phyloP scores from a whole-genome alignment of 1,140 invertebrate species.

The Atopsyche davidsoni region DNA sequence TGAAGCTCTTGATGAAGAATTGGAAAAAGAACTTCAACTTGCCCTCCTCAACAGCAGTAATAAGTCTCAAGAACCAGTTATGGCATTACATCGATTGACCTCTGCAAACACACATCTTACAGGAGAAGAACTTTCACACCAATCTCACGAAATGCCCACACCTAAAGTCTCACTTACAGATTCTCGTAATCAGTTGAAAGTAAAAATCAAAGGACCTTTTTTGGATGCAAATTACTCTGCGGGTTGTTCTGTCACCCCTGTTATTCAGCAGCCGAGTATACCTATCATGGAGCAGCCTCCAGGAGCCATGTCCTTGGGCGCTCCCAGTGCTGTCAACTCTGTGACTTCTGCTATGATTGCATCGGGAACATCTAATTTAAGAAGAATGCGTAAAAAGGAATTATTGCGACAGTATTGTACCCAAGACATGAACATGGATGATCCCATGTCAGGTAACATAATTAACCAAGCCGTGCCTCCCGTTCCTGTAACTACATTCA shows the following conservation, averaged over 20 bases:
- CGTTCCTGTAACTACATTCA: conserved; percentile 55
- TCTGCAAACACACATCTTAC: conserved; percentile 34
- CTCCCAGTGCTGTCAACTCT: conserved; percentile 32
- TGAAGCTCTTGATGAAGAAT: conserved; percentile 68
- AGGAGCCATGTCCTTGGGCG: conserved; percentile 34
- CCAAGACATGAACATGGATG: conserved; percentile 79
- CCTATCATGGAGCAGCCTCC: conserved; percentile 46
- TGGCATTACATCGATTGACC: conserved; percentile 32
- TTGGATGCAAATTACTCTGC: conserved; percentile 68
- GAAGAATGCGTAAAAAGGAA: conserved; percentile 86
- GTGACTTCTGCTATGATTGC: conserved; percentile 36
- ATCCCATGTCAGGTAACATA: conserved; percentile 49
- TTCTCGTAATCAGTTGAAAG: conserved; percentile 77
- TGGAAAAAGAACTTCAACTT: conserved; percentile 68
- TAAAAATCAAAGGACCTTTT: conserved; percentile 87
- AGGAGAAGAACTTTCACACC: conserved; percentile 43
- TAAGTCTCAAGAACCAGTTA: conserved; percentile 35
- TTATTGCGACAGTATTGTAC: conserved; percentile 77
- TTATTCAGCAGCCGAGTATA: conserved; percentile 51
- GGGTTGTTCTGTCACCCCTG: conserved; percentile 42
- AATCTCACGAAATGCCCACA: conserved; percentile 46
- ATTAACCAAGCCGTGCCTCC: conserved; percentile 48
- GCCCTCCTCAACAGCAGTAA: conserved; percentile 55
- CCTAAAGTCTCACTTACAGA: conserved; percentile 65
- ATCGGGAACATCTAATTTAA: conserved; percentile 64